Conservation (phyloP, 2,113 vertebrate genomes). For the Phycodurus eques region DNA sequence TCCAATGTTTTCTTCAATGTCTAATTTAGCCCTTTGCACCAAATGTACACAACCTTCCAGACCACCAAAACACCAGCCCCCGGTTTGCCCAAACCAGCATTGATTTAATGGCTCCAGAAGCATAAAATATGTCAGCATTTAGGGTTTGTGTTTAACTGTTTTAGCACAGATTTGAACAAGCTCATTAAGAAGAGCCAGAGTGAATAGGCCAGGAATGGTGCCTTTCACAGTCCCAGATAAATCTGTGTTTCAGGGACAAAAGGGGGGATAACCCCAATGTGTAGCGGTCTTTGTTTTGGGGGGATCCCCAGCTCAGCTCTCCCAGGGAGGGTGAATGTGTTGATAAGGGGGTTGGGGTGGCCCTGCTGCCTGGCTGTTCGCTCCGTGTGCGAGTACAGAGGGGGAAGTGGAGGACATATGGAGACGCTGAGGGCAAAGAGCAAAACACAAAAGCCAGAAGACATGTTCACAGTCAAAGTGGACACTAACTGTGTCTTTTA, state of each 20-base stretch:
- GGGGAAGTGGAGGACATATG: conserved; percentile 49
- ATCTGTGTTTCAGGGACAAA: conserved; percentile 59
- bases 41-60: background rate
- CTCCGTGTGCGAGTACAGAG: conserved; percentile 4
- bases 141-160: conserved; percentile 53
- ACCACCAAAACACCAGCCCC: conserved; percentile 7
- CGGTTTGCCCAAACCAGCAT: conserved; percentile 33
- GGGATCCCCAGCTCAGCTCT: conserved; percentile 39
- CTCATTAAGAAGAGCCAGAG: conserved; percentile 59
- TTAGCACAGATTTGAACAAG: conserved; percentile 53
- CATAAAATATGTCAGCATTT: conserved; percentile 47
- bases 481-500: conserved; percentile 16
- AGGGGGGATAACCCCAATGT: conserved; percentile 29
- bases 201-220: conserved; percentile 46
- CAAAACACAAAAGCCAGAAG: conserved; percentile 34
- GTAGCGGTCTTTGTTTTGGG: conserved; percentile 53
- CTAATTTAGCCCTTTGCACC: conserved; percentile 1
- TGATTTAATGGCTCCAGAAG: conserved; percentile 47
- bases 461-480: conserved; percentile 1
- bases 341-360: conserved; percentile 18
- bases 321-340: conserved; percentile 32
- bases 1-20: background rate
- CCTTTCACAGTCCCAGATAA: conserved; percentile 62
- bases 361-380: conserved; percentile 37
- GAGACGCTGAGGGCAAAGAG: conserved; percentile 34